Percentiles rank a stretch among this genome's conserved stretches.
These are phyloP conservation scores for Mythimna pallens DNA, from an alignment of 2,888 invertebrate species.

Conservation along the genomic window DNA sequence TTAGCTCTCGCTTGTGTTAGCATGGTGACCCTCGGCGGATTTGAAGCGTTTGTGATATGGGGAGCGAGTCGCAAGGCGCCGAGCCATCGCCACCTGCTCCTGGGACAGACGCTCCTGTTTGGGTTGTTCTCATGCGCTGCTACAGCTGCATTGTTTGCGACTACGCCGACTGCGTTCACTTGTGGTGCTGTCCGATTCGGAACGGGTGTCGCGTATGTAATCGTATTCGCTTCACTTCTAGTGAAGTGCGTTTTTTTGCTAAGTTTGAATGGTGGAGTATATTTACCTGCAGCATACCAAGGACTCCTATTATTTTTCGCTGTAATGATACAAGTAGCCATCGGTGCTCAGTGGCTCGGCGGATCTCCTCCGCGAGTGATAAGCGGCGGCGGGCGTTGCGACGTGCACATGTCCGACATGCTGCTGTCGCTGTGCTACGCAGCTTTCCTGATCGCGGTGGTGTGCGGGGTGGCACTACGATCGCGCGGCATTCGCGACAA, in stretches of 20 bases:
- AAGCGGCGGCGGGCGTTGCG: slow-evolving; percentile 88
- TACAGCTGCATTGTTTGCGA: slow-evolving; percentile 94
- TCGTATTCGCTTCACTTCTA: slow-evolving; percentile 97
- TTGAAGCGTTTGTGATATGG: slow-evolving; percentile 97
- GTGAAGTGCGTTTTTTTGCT: slow-evolving; percentile 98
- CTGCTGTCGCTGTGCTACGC: slow-evolving; percentile 95
- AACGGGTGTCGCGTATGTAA: slow-evolving; percentile 95
- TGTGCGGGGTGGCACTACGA: slow-evolving; percentile 95
- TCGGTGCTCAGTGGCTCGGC: slow-evolving; percentile 96
- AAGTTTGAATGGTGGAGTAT: slow-evolving; percentile 97
- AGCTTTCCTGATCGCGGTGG: slow-evolving; percentile 95
- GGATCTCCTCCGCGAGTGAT: slow-evolving; percentile 93
- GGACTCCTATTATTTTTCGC: slow-evolving; percentile 97
- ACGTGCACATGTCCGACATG: slow-evolving; percentile 93
- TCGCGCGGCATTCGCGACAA: slow-evolving; percentile 97
- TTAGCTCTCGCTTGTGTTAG: slow-evolving; percentile 95
- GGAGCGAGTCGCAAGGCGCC: slow-evolving; percentile 95
- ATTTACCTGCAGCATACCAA: slow-evolving; percentile 98
- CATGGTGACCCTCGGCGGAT: slow-evolving; percentile 95
- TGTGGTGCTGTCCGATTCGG: slow-evolving; percentile 96
- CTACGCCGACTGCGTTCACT: slow-evolving; percentile 94
- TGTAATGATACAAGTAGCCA: slow-evolving; percentile 96
- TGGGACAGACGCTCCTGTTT: slow-evolving; percentile 96
- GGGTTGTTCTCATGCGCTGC: slow-evolving; percentile 96
- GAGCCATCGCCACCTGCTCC: slow-evolving; percentile 95